Conservation (phyloP, 2,888 invertebrate species). For the Sussaba pulchella region DNA sequence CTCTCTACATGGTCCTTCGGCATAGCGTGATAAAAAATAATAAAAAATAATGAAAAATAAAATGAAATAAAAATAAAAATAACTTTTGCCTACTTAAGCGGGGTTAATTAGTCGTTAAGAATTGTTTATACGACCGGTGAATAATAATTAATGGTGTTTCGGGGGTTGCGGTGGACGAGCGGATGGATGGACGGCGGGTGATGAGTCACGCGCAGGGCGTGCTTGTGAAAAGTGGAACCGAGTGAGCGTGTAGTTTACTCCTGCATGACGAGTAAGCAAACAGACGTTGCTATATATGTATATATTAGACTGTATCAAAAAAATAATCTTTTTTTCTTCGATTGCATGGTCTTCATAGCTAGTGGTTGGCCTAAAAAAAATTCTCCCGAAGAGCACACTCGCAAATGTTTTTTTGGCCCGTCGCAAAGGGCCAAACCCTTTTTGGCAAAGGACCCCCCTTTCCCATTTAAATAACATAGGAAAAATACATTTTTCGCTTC, state of each 20-base stretch:
- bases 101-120: slow-evolving; percentile 66
- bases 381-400: no score
- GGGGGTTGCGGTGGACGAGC: slow-evolving; percentile 29
- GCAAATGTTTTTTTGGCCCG: no score
- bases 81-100: slow-evolving; percentile 47
- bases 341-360: no score
- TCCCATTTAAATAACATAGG: no score
- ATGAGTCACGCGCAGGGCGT: slow-evolving; percentile 22
- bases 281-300: no score
- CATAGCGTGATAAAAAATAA: slow-evolving; percentile 44
- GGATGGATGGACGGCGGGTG: not conserved
- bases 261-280: not conserved
- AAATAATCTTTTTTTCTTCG: no score
- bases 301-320: no score
- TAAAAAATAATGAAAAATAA: no score
- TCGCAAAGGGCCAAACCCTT: no score
- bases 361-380: no score
- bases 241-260: slow-evolving; percentile 14
- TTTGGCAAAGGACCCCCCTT: no score
- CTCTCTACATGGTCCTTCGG: not conserved
- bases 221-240: slow-evolving; percentile 22
- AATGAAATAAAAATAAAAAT: not conserved
- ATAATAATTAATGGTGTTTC: slow-evolving; percentile 52
- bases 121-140: slow-evolving; percentile 54
- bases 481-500: no score